A percentile compares a stretch with the other conserved stretches of the same genome.
Evolutionary conservation across 2,888 invertebrate species (phyloP).

Genomic region (Gasteruption jaculator): DNA sequence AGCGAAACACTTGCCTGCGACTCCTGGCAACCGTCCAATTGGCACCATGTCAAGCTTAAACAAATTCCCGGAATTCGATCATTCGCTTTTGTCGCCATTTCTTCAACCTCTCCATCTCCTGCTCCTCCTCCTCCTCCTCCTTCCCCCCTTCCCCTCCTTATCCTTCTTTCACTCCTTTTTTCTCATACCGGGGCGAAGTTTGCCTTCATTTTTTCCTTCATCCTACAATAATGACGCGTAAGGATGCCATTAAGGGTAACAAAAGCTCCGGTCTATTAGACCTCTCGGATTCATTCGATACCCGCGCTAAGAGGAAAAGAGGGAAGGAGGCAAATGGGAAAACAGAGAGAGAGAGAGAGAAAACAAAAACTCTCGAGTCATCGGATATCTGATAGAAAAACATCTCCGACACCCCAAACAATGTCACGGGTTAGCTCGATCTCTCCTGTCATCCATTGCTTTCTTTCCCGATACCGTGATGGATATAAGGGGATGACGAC

Average conservation of each 20-base stretch:
- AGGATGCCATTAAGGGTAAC: too few relatives aligned
- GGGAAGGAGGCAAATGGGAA: slow-evolving; percentile 11
- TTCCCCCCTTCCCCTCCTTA: slow-evolving; percentile 8
- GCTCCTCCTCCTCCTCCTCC: slow-evolving; percentile 1
- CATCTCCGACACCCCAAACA: too few relatives aligned
- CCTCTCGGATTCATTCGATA: slow-evolving; percentile 19
- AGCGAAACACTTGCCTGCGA: slow-evolving; percentile 40
- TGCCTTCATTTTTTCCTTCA: too few relatives aligned
- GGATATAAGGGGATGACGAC: too few relatives aligned
- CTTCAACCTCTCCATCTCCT: slow-evolving; percentile 7
- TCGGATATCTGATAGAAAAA: too few relatives aligned
- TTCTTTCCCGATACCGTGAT: too few relatives aligned
- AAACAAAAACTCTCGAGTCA: neutral
- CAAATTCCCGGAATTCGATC: too few relatives aligned
- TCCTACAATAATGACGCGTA: too few relatives aligned
- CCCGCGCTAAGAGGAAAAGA: slow-evolving; percentile 10
- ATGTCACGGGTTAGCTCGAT: too few relatives aligned
- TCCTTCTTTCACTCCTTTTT: neutral
- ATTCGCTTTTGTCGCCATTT: too few relatives aligned
- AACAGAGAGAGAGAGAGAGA: neutral
- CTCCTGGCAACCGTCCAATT: slow-evolving; percentile 47
- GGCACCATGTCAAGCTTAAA: slow-evolving; percentile 40
- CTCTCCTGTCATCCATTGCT: too few relatives aligned
- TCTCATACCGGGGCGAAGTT: neutral
- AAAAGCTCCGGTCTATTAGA: too few relatives aligned